phyloP scores from a whole-genome alignment of 2,888 invertebrate species.

The Morinoia aosen region DNA sequence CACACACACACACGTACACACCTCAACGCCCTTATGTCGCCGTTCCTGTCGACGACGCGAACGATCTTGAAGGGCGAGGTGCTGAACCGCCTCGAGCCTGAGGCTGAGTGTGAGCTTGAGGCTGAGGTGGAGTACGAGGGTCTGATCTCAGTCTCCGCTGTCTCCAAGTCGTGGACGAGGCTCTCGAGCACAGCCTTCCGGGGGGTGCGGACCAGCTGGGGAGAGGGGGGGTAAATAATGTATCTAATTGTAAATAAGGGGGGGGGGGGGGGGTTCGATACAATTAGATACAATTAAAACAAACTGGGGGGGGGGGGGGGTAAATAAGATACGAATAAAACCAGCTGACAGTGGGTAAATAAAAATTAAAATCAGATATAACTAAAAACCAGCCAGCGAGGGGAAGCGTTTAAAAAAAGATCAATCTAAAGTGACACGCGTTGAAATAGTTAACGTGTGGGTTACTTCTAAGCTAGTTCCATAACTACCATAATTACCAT shows the following conservation, averaged over 20 bases:
- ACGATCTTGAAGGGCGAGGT: constrained; percentile 82
- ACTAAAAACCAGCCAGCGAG: no score
- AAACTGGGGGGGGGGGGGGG: no score
- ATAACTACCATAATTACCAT: no score
- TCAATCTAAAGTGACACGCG: no score
- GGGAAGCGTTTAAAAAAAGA: no score
- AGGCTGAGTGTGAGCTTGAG: constrained; percentile 69
- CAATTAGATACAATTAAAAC: not conserved
- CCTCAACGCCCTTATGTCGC: constrained; percentile 77
- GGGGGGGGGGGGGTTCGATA: not conserved
- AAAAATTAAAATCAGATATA: no score
- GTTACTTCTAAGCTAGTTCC: no score
- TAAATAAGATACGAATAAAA: not conserved
- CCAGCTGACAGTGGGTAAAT: no score
- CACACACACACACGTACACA: not conserved
- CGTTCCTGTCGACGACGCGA: constrained; percentile 81
- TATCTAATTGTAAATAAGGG: no score
- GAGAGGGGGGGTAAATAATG: constrained; percentile 68
- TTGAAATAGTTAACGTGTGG: no score
- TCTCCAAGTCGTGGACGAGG: constrained; percentile 76
- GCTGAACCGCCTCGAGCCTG: constrained; percentile 73
- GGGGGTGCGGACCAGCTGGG: constrained; percentile 77
- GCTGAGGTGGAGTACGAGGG: constrained; percentile 48
- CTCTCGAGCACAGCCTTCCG: constrained; percentile 79
- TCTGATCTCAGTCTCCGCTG: constrained; percentile 56